These are phyloP conservation scores for Siderastrea radians DNA, from an alignment of 92 coral and sea anemone species.

Conservation along the genomic window DNA sequence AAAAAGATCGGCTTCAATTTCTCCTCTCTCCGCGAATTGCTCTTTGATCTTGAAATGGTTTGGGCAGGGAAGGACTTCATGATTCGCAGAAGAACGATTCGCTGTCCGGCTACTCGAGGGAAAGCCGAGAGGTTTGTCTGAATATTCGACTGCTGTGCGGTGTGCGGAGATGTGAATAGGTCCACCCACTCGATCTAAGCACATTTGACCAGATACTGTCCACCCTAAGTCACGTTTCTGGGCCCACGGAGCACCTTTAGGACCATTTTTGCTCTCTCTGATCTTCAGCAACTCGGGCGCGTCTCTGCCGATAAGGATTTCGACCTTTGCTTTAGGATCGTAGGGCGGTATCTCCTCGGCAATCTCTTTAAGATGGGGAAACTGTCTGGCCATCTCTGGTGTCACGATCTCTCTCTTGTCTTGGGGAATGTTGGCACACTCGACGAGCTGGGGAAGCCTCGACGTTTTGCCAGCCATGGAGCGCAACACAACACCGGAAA, in stretches of 20 bases:
- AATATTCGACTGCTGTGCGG: background rate
- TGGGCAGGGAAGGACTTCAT: slow-evolving; percentile 42
- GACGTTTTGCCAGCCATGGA: no score
- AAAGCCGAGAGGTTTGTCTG: background rate
- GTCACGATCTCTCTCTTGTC: no score
- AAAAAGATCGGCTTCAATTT: slow-evolving; percentile 5
- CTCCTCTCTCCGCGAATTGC: slow-evolving; percentile 10
- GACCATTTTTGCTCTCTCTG: slow-evolving; percentile 63
- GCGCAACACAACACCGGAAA: background rate
- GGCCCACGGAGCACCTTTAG: slow-evolving; percentile 15
- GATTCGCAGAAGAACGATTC: background rate
- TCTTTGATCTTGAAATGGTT: slow-evolving; percentile 55
- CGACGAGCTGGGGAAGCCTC: no score
- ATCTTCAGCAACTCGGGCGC: slow-evolving; percentile 55
- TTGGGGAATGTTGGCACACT: no score
- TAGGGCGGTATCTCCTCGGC: no score
- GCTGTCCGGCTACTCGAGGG: background rate
- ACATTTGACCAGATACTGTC: slow-evolving; percentile 17
- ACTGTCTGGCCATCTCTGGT: no score
- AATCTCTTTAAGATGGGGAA: no score
- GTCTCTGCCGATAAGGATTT: no score
- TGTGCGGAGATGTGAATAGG: background rate
- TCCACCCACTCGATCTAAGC: no score
- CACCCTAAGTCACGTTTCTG: slow-evolving; percentile 56
- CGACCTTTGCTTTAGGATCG: no score